Evolutionary conservation across 2,113 vertebrate species (phyloP), one percentile per base, ranked within the genome.

Genomic region (Psilopsiagon aymara): DNA sequence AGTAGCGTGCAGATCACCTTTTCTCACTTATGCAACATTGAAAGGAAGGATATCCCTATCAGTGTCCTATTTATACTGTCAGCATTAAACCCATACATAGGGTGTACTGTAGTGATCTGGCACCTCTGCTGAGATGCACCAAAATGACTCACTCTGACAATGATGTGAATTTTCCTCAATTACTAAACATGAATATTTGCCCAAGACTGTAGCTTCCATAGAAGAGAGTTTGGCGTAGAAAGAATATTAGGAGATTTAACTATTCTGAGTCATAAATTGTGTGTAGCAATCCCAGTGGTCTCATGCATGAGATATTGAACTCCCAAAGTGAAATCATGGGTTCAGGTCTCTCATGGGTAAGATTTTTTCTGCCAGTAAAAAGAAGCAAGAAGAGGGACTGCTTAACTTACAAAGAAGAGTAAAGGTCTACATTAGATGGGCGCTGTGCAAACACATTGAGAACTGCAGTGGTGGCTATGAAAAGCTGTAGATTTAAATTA

Each of bases 1-100:
- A 86, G 85, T 86, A 94, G 86, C 0, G 10, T 86, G 44, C 68
- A 66, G 44, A 84, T 92, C 51, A 94, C 90, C 88, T 92, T 76
- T 90, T 86, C 81, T 92, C 79, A 83, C 62, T 94, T 89, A 84
- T 0, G 7, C 20, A 53, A 68, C 55, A 55, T 47, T 81, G 78
- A 86, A 90, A 86, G 31, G 78, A 90, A 60, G 37, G n/a, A 33
- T 79, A 76, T 66, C 60, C 66, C 39, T 31, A 25, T 23, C 1
- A 1, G 35, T 81, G 64, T 46, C 71, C 64, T 46, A 28, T 74
- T 94, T 90, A 43, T 71, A 33, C 39, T 44, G 51, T 80, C 59
- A 79, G 13, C 31, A 73, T 77, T 43, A 64, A 35, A 83, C 37
- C 49, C 35, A 46, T 28, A 27, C 18, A 3, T 19, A 11, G 3